A percentile compares a stretch with the other conserved stretches of the same genome.
These are phyloP conservation scores for Meda fulgida DNA, from an alignment of 2,797 vertebrate genomes.

Conservation along the genomic window DNA sequence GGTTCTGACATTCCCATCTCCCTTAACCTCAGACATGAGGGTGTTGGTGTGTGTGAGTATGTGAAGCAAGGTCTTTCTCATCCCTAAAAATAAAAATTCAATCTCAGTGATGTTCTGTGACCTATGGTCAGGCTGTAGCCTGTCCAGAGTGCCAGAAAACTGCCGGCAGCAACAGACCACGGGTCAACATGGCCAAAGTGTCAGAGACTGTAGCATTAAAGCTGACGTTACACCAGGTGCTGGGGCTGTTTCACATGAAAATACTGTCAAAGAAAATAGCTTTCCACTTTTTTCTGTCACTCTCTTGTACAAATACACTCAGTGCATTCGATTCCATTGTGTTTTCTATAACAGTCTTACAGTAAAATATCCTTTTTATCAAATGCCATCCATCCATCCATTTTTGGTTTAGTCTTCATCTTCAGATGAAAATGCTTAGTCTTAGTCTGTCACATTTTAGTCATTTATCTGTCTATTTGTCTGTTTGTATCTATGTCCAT, in stretches of 20 bases:
- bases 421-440: too few species aligned
- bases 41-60: neutral
- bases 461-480: too few species aligned
- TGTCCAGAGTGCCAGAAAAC: slow-evolving; percentile 30
- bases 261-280: slow-evolving; percentile 29
- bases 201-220: slow-evolving; percentile 31
- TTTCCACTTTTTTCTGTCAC: slow-evolving; percentile 5
- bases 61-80: neutral
- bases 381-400: too few species aligned
- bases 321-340: neutral
- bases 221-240: slow-evolving; percentile 27
- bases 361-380: too few species aligned
- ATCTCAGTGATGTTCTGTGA: slow-evolving; percentile 33
- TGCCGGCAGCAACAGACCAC: slow-evolving; percentile 2
- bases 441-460: too few species aligned
- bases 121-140: slow-evolving; percentile 6
- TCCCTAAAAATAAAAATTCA: slow-evolving; percentile 24
- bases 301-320: neutral
- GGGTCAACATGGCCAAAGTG: slow-evolving; percentile 21
- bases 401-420: too few species aligned
- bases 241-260: slow-evolving; percentile 10
- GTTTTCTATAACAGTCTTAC: neutral
- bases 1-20: neutral
- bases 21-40: slow-evolving; percentile 1
- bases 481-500: too few species aligned